phyloP scores from a whole-genome alignment of 2,797 vertebrate genomes.

The Tauraco hartlaubi region DNA sequence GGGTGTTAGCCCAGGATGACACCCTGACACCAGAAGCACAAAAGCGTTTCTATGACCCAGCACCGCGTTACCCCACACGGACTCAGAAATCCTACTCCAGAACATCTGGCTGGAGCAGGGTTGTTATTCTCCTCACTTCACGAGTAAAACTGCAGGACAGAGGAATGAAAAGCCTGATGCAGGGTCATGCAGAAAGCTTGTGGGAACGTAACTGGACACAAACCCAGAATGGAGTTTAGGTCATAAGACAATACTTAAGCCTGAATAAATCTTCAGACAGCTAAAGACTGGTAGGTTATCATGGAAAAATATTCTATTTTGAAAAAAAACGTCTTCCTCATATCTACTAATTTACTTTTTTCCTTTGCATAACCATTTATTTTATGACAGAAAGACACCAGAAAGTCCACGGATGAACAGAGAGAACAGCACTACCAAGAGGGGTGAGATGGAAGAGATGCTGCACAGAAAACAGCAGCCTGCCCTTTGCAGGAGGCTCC shows the following conservation, averaged over 20 bases:
- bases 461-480: background rate
- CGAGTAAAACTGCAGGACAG: background rate
- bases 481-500: background rate
- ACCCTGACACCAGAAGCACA: background rate
- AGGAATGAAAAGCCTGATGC: background rate
- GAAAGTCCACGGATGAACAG: background rate
- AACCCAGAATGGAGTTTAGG: background rate
- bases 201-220: slow-evolving; percentile 15
- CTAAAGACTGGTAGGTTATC: background rate
- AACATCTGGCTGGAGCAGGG: slow-evolving; percentile 29
- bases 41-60: background rate
- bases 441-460: background rate
- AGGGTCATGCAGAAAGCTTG: slow-evolving; percentile 35
- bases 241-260: background rate
- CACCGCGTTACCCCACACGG: background rate
- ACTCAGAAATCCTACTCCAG: slow-evolving; percentile 8
- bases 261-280: background rate
- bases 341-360: background rate
- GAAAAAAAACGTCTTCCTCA: background rate
- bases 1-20: background rate
- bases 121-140: background rate
- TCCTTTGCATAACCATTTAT: background rate
- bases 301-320: background rate
- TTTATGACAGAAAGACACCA: background rate
- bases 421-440: background rate